Base-by-base conservation (phyloP, 2,113 vertebrate species). In the Menidia beryllina region DNA sequence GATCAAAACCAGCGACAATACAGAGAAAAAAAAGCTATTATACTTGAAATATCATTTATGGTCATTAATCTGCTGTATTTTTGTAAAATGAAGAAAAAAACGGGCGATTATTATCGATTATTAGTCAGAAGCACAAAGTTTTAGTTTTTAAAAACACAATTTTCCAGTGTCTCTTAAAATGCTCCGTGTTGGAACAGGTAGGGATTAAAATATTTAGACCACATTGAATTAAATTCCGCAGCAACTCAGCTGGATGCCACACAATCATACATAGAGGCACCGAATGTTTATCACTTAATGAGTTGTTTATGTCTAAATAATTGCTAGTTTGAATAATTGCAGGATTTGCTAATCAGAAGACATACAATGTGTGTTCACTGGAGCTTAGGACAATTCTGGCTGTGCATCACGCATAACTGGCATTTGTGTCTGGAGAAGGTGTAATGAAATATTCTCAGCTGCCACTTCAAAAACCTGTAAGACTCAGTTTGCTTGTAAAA, bases 371-470 rank as follows among this genome's bases (percentile, higher is more conserved):
- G 9, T 6, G 21, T 3, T 34, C 7, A 61, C 2, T 47, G 24
- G 21, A 61, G 61, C 39, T 45, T n/a, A 25, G 36, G 36, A 25
- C 21, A 36, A 41, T 10, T 47, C n/a, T n/a, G 52, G 7, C 20
- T 47, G 15, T 11, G 27, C 62, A 56, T 67, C 69, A 27, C 2
- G 50, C 21, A 50, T 6, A 7, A 41, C n/a, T 70, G 53, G 24
- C 68, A 69, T 60, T 65, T 38, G 47, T 63, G 65, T 65, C 53
- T 23, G 48, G 34, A 70, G 59, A 70, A 59, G 56, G 26, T 71
- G 25, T 24, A 68, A 64, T 75, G 19, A 80, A 61, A 38, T 48
- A 60, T 68, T 62, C 53, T 54, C 56, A 65, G 56, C 77, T 77
- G 64, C 39, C n/a, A 23, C 41, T 25, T 39, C 68, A 75, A 64